These are phyloP conservation scores for Chelidonichthys spinosus DNA, from an alignment of 2,797 vertebrate species.

Conservation along the genomic window DNA sequence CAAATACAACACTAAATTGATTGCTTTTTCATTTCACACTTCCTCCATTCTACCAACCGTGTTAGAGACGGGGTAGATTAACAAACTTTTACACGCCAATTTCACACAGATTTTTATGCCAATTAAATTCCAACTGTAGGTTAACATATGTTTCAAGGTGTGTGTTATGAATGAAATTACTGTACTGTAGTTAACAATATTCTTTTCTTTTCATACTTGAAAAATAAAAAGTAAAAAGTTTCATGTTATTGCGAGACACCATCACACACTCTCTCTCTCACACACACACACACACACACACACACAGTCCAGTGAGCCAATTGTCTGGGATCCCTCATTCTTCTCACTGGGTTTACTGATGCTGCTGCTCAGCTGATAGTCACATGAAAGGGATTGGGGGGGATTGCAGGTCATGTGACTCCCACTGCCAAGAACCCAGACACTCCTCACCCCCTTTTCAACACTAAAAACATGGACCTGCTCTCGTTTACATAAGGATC, in stretches of 20 bases:
- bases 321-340: constrained; percentile 72
- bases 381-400: constrained; percentile 94
- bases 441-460: constrained; percentile 19
- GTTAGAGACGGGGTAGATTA: background rate
- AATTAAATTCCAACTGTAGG: background rate
- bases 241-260: background rate
- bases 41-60: constrained; percentile 25
- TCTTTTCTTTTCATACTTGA: background rate
- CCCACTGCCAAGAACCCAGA: constrained; percentile 69
- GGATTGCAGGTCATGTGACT: constrained; percentile 85
- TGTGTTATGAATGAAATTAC: background rate
- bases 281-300: constrained; percentile 21
- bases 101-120: background rate
- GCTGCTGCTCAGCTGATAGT: constrained; percentile 91
- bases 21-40: constrained; percentile 21
- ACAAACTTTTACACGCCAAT: constrained; percentile 14
- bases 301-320: constrained; percentile 19
- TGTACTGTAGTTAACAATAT: background rate
- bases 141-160: background rate
- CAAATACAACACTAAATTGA: constrained; percentile 16
- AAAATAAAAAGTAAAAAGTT: background rate
- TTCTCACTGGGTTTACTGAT: constrained; percentile 78
- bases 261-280: constrained; percentile 1
- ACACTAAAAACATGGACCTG: constrained; percentile 22
- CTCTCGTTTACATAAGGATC: constrained; percentile 6